Base-by-base conservation (phyloP, 2,888 invertebrate genomes). In the Clivina fossor region DNA sequence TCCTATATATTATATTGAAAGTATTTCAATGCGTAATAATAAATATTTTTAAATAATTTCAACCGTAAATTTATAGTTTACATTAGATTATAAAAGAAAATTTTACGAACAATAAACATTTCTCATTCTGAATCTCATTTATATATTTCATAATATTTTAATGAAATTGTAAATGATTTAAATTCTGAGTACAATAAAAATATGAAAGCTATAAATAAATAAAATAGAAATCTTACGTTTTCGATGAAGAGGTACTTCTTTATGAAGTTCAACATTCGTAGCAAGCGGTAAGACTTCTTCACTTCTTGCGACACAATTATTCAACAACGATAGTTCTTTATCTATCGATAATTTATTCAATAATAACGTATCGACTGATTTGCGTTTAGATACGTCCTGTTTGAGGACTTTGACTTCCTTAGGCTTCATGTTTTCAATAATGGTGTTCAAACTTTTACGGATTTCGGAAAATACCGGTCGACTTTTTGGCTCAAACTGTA, bases 391-490 rank as follows among this genome's bases (percentile, higher is more conserved):
- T 16, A 62, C 61, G 37, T 63, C 63, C 43, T 61, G 60, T 59
- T 66, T 67, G 15, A 60, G 30, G 9, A 35, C 41, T 32, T 53
- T 60, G 38, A 61, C 51, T 51, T 64, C 60, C 57, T 63, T 55
- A 26, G 57, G 57, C 37, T 44, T 55, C 60, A 71, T 56, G 26
- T 74, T 73, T 28, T 62, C 62, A 69, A 84, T 76, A 59, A 86
- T 78, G 64, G 81, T 80, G 58, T 77, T 78, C 62, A 86, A 74
- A 69, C 80, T 85, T 65, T 80, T 79, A 65, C 84, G 84, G 70
- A 91, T 86, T 72, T 93, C 93, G 33, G 82, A 80, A 78, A 94
- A 94, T 64, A 88, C 85, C 57, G 94, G 94, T 65, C 95, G 84
- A 71, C 86, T 90, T 71, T 86, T 88, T 19, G 93, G 86, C 72